Evolutionary conservation across 1,140 invertebrate species (phyloP), one percentile per base, ranked within the genome.

Genomic region (Drosophila oshimai): DNA sequence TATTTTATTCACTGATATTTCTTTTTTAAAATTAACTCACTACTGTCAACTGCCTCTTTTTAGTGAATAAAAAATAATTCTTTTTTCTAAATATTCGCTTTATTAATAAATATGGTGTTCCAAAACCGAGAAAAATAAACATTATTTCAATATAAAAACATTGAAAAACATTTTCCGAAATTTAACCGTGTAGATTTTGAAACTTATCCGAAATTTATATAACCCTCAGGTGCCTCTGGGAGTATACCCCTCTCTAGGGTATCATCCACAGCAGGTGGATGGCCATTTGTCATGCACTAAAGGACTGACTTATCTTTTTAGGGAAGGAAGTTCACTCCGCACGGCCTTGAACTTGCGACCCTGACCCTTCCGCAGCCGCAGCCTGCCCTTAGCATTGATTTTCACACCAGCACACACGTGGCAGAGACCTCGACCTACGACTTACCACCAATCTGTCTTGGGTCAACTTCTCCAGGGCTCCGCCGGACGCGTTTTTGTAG

Each of bases 381-480:
- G 33, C 22, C 44, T 34, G 58, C 28, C 46, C 17, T 34, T 31
- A 20, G 49, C 75, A 84, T 86, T 80, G 80, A 86, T 86, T 86
- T 75, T 86, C 34, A 28, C 53, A 57, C 20, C 29, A n/a, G n/a
- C 31, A 36, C 34, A 39, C 44, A 84, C 41, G 10, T 24, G 15
- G 12, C 28, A 24, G 22, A 54, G 17, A n/a, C n/a, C 39, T 29
- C 17, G 10, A 51, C 28, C 31, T 12, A 34, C 10, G 24, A 72
- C 81, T 44, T 71, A 87, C 81, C 70, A 87, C 84, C 13, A 87
- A 53, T 24, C 81, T 60, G 31, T 88, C 83, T 12, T 74, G 71
- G 20, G 76, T 87, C 57, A 87, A 26, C 44, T 81, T 87, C 6
- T 87, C 81, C 31, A 86, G 55, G 13, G 83, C 68, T 24, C 83